Evolutionary conservation across 2,797 vertebrate genomes (phyloP).

Genomic region (Darevskia nairensis): DNA sequence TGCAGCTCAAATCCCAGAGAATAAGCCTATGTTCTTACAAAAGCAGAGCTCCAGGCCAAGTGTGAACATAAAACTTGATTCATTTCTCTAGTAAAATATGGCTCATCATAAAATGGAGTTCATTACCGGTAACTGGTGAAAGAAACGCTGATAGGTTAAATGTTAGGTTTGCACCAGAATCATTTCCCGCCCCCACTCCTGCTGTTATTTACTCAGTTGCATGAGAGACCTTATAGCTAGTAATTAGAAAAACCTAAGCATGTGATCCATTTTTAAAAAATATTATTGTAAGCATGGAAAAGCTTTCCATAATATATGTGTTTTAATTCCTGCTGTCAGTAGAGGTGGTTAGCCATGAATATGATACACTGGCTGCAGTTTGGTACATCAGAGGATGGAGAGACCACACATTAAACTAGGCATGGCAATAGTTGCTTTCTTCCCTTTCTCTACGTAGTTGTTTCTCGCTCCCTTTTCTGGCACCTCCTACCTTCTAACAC

Average conservation of each 20-base stretch:
- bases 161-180: neutral
- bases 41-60: neutral
- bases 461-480: neutral
- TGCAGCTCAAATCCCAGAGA: conserved; percentile 7
- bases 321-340: neutral
- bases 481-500: neutral
- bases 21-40: neutral
- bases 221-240: neutral
- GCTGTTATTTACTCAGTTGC: neutral
- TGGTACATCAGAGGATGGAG: neutral
- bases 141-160: neutral
- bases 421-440: neutral
- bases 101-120: conserved; percentile 17
- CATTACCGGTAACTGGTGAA: neutral
- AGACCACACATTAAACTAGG: neutral
- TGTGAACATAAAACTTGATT: conserved; percentile 6
- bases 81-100: neutral
- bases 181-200: neutral
- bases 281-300: neutral
- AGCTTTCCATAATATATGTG: neutral
- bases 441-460: neutral
- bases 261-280: neutral
- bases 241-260: neutral
- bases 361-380: neutral
- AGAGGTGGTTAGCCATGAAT: neutral